A percentile compares a stretch with the other conserved stretches of the same genome.
Evolutionary conservation across 1,140 invertebrate genomes (phyloP).

Genomic region (Eumaeus atala): DNA sequence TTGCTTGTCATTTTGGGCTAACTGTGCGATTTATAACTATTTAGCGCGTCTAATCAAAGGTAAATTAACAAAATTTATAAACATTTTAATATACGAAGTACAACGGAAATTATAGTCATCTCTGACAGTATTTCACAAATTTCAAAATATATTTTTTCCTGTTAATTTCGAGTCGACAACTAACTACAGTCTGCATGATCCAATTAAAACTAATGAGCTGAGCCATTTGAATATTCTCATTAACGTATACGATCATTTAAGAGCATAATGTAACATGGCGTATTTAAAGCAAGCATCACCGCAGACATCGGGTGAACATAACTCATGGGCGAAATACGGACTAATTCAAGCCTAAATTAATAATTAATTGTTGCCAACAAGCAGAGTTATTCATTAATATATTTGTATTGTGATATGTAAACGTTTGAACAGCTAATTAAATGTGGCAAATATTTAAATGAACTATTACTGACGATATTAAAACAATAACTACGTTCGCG

Average conservation of each 20-base stretch:
- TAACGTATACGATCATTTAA: slow-evolving; percentile 19
- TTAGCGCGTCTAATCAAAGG: too few relatives aligned
- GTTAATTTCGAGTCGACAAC: too few relatives aligned
- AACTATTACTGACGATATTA: too few relatives aligned
- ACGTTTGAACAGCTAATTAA: slow-evolving; percentile 19
- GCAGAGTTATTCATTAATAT: slow-evolving; percentile 16
- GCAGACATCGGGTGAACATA: slow-evolving; percentile 16
- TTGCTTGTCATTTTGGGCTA: too few relatives aligned
- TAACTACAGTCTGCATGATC: background rate
- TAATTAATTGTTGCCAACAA: slow-evolving; percentile 16
- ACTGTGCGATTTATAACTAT: too few relatives aligned
- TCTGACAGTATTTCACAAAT: too few relatives aligned
- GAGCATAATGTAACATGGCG: slow-evolving; percentile 16
- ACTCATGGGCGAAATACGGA: background rate
- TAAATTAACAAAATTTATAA: too few relatives aligned
- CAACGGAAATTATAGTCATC: too few relatives aligned
- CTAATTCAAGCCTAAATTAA: slow-evolving; percentile 8
- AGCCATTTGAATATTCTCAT: slow-evolving; percentile 10
- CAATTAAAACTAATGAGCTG: slow-evolving; percentile 13
- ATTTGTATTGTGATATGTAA: slow-evolving; percentile 16
- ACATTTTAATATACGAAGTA: too few relatives aligned
- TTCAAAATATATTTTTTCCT: too few relatives aligned
- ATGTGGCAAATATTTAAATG: slow-evolving; percentile 6
- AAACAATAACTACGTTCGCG: too few relatives aligned
- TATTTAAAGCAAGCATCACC: slow-evolving; percentile 10